A percentile compares a stretch with the other conserved stretches of the same genome.
Evolutionary conservation across 2,888 invertebrate genomes (phyloP).

Genomic region (Hartigia nigra): DNA sequence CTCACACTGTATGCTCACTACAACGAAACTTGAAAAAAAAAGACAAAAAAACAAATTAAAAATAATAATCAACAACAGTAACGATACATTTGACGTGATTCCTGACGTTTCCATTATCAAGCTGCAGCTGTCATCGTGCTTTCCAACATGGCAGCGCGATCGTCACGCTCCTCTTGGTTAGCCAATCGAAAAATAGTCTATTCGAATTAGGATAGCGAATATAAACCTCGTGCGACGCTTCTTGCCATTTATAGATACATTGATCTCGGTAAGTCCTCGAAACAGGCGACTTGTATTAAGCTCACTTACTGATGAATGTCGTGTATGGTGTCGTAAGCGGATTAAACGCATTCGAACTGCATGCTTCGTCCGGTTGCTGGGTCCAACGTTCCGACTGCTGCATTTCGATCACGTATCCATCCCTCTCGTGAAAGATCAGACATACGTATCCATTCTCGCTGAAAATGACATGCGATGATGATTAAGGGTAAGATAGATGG

Average conservation of each 20-base stretch:
- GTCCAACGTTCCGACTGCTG: slow-evolving; percentile 70
- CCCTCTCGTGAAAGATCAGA: slow-evolving; percentile 78
- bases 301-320: slow-evolving; percentile 75
- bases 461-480: slow-evolving; percentile 52
- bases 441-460: slow-evolving; percentile 85
- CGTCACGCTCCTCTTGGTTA: not conserved
- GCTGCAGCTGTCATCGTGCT: not conserved
- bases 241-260: not conserved
- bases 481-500: not conserved
- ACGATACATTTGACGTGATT: not conserved
- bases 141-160: not conserved
- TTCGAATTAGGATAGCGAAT: not conserved
- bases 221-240: not conserved
- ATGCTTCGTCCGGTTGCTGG: slow-evolving; percentile 73
- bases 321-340: slow-evolving; percentile 69
- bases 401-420: slow-evolving; percentile 78
- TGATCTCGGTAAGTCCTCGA: not conserved
- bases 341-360: slow-evolving; percentile 68
- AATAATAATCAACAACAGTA: not conserved
- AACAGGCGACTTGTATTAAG: not conserved
- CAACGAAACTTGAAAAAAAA: not conserved
- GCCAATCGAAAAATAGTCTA: not conserved
- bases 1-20: not conserved
- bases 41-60: not conserved
- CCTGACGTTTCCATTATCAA: not conserved